Conservation (phyloP, 53 echinoderm and acorn worm genomes). For the Temnopleurus reevesii region DNA sequence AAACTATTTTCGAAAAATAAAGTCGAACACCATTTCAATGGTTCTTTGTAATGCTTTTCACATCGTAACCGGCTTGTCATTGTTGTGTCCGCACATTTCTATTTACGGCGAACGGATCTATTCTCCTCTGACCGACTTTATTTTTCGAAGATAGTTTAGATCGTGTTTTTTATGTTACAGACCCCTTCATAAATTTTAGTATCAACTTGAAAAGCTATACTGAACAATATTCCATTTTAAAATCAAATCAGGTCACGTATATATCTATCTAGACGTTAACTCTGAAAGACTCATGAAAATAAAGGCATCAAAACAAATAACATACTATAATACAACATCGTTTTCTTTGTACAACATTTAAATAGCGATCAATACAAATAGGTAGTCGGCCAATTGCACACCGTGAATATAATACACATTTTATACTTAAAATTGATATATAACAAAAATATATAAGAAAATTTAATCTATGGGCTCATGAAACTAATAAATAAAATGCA, state of each 20-base stretch:
- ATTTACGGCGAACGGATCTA: too few relatives aligned
- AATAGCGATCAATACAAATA: background rate
- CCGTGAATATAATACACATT: background rate
- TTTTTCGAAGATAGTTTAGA: too few relatives aligned
- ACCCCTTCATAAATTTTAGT: background rate
- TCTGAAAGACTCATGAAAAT: slow-evolving; percentile 15
- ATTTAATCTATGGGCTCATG: background rate
- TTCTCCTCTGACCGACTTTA: too few relatives aligned
- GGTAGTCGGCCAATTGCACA: background rate
- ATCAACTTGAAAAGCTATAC: too few relatives aligned
- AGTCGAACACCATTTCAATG: too few relatives aligned
- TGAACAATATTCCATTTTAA: too few relatives aligned
- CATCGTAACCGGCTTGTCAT: too few relatives aligned
- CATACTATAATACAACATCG: background rate
- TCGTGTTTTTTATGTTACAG: background rate
- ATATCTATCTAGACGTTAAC: background rate
- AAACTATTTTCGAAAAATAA: too few relatives aligned
- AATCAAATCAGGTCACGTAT: background rate
- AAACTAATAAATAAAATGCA: background rate
- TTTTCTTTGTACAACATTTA: background rate
- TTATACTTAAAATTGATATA: background rate
- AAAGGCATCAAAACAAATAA: slow-evolving; percentile 1
- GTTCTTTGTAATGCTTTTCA: too few relatives aligned
- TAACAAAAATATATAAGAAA: background rate
- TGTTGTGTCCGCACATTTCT: too few relatives aligned